Conservation (phyloP, 2,113 vertebrate species). For the Lasiurus cinereus region DNA sequence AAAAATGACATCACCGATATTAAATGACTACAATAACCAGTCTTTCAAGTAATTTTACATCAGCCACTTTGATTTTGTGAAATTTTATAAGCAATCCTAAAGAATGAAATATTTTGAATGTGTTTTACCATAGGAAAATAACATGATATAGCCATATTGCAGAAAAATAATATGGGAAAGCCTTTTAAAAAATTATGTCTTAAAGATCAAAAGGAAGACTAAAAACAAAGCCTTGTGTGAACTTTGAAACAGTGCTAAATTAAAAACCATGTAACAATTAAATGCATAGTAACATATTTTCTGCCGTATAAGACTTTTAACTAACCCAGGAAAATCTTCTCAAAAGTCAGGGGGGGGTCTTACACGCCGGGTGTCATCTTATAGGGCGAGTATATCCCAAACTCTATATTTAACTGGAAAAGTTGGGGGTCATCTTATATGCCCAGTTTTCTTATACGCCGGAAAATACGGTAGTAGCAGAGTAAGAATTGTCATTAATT, state of each 20-base stretch:
- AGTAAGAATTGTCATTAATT: slow-evolving; percentile 48
- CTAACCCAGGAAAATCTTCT: too few relatives aligned
- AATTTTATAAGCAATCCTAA: slow-evolving; percentile 44
- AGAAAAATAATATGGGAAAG: slow-evolving; percentile 5
- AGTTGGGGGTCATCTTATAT: too few relatives aligned
- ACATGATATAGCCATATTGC: slow-evolving; percentile 8
- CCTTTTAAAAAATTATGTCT: slow-evolving; percentile 7
- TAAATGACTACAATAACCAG: not conserved
- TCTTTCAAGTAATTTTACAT: slow-evolving; percentile 28
- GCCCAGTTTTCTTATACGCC: too few relatives aligned
- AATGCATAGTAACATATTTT: not conserved
- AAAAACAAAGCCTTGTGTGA: slow-evolving; percentile 53
- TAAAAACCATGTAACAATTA: slow-evolving; percentile 55
- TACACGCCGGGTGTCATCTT: too few relatives aligned
- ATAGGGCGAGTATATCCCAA: too few relatives aligned
- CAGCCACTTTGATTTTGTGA: slow-evolving; percentile 33
- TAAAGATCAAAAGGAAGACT: slow-evolving; percentile 54
- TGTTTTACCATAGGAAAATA: slow-evolving; percentile 50
- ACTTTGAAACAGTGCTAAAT: slow-evolving; percentile 23
- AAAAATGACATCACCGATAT: slow-evolving; percentile 39
- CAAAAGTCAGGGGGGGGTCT: too few relatives aligned
- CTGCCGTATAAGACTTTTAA: too few relatives aligned
- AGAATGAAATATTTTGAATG: slow-evolving; percentile 42
- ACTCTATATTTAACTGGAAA: too few relatives aligned
- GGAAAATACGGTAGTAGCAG: not conserved